Evolutionary conservation across 2,888 invertebrate genomes (phyloP).

Genomic region (Phania funesta): DNA sequence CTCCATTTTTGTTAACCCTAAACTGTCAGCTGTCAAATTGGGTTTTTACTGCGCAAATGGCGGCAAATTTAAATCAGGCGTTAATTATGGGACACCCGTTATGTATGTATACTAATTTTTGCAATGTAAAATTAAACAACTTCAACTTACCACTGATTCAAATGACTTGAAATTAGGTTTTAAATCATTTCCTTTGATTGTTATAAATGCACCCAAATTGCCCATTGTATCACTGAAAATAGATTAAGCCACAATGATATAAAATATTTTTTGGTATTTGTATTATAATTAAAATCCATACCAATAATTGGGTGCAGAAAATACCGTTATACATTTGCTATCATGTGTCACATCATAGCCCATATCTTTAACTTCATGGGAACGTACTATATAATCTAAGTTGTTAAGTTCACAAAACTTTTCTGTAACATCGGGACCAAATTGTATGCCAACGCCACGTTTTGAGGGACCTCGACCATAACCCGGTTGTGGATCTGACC

Average conservation of each 20-base stretch:
- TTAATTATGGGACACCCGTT: neutral
- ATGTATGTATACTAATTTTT: neutral
- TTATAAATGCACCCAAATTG: slow-evolving; percentile 99
- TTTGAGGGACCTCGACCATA: slow-evolving; percentile 94
- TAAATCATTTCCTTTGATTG: slow-evolving; percentile 94
- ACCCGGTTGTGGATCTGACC: slow-evolving; percentile 98
- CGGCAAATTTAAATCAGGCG: too few species aligned
- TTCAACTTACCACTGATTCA: slow-evolving; percentile 92
- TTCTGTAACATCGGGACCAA: slow-evolving; percentile 97
- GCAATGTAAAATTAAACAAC: neutral
- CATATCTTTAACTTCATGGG: slow-evolving; percentile 98
- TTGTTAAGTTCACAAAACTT: slow-evolving; percentile 91
- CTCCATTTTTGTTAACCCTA: too few species aligned
- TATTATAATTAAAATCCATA: slow-evolving; percentile 76
- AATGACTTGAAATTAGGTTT: slow-evolving; percentile 95
- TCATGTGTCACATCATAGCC: slow-evolving; percentile 98
- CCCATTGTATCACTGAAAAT: slow-evolving; percentile 96
- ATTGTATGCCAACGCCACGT: slow-evolving; percentile 98
- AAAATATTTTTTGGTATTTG: neutral
- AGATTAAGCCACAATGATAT: neutral
- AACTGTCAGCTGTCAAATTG: too few species aligned
- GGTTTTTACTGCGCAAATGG: too few species aligned
- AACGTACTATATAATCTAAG: slow-evolving; percentile 95
- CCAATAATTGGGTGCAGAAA: slow-evolving; percentile 99
- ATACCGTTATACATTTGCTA: slow-evolving; percentile 98